phyloP scores from a whole-genome alignment of 2,888 invertebrate species.

The Xestia c-nigrum region DNA sequence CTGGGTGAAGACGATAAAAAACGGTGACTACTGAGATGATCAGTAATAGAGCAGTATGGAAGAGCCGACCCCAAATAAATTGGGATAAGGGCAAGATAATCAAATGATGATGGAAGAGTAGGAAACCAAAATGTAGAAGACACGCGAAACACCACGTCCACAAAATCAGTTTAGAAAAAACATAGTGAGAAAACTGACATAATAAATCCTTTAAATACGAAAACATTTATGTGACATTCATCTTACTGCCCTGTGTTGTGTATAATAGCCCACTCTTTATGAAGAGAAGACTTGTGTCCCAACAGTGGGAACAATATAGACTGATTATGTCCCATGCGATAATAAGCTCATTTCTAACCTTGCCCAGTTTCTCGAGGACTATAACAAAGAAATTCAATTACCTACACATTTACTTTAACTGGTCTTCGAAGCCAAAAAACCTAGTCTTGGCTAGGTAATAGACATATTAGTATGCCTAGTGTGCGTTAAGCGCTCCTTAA shows the following conservation, averaged over 20 bases:
- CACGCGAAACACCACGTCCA: too few relatives aligned
- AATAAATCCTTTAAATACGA: background rate
- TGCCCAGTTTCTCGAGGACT: background rate
- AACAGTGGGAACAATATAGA: background rate
- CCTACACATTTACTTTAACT: background rate
- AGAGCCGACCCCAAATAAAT: too few relatives aligned
- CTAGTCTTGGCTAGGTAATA: background rate
- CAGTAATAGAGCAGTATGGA: too few relatives aligned
- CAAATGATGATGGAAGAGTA: too few relatives aligned
- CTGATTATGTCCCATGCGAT: background rate
- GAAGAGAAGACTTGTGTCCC: background rate
- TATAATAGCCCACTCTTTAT: background rate
- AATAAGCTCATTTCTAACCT: background rate
- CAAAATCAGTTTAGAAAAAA: too few relatives aligned
- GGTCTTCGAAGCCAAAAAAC: background rate
- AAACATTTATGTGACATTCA: background rate
- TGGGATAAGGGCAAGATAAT: too few relatives aligned
- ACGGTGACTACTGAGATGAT: too few relatives aligned
- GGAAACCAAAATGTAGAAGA: too few relatives aligned
- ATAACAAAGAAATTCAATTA: slow-evolving; percentile 25
- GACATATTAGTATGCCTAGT: slow-evolving; percentile 32
- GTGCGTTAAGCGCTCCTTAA: slow-evolving; percentile 14
- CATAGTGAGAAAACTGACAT: too few relatives aligned
- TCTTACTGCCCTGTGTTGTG: background rate
- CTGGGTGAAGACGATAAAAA: too few relatives aligned